Evolutionary conservation across 1,140 invertebrate species (phyloP).

Genomic region (Drosophila nebulosa): DNA sequence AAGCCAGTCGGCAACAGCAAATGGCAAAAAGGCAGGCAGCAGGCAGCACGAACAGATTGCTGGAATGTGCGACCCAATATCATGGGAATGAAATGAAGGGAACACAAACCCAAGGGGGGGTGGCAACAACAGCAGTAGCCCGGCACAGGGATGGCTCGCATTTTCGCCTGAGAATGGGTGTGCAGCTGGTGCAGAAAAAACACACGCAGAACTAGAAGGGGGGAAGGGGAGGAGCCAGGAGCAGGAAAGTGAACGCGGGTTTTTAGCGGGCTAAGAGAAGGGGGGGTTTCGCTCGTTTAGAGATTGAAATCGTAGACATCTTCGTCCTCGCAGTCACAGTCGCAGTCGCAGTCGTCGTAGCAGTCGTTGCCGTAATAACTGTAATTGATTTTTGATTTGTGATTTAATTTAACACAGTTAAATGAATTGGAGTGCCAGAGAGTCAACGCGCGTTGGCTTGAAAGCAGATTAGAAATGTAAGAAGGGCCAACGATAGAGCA

Average conservation of each 20-base stretch:
- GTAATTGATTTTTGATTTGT: constrained; percentile 81
- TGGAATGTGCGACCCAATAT: constrained; percentile 60
- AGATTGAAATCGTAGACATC: constrained; percentile 77
- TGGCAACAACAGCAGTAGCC: constrained; percentile 10
- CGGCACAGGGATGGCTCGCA: constrained; percentile 34
- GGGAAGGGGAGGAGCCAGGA: background rate
- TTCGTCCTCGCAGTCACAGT: constrained; percentile 20
- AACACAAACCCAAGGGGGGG: background rate
- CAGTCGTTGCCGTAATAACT: constrained; percentile 74
- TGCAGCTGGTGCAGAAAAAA: constrained; percentile 4
- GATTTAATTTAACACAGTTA: constrained; percentile 80
- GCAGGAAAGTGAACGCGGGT: background rate
- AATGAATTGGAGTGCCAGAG: constrained; percentile 59
- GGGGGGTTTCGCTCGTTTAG: constrained; percentile 52
- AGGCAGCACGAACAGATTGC: constrained; percentile 72
- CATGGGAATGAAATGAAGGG: background rate
- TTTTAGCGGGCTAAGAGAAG: constrained; percentile 2
- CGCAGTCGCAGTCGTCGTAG: background rate
- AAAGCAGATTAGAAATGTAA: constrained; percentile 5
- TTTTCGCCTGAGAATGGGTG: constrained; percentile 29
- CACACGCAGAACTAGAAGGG: background rate
- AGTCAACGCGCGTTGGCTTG: constrained; percentile 1
- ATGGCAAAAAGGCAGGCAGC: constrained; percentile 53
- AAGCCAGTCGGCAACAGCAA: constrained; percentile 34
- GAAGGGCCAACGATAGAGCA: background rate